These are phyloP conservation scores for Oreortyx pictus DNA, from an alignment of 2,797 vertebrate species.

Conservation along the genomic window DNA sequence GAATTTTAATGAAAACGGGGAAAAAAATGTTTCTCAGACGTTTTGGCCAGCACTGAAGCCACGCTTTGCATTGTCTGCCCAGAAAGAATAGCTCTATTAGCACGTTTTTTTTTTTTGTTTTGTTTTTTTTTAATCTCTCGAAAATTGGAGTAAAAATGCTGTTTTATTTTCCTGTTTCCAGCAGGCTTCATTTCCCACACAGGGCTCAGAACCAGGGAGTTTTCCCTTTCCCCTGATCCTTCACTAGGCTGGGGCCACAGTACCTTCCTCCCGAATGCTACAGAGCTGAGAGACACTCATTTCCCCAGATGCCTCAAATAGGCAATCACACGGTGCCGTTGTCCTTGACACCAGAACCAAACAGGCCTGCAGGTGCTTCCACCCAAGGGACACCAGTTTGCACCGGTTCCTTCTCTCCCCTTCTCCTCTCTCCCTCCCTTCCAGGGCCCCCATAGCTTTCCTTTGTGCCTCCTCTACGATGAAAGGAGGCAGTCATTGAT, in stretches of 20 bases:
- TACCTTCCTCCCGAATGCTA: not conserved
- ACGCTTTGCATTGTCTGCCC: conserved; percentile 53
- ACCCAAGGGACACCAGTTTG: conserved; percentile 40
- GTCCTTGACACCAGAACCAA: conserved; percentile 30
- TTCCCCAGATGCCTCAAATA: not conserved
- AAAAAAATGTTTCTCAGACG: not conserved
- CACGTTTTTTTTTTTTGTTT: no score
- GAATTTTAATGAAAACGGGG: conserved; percentile 50
- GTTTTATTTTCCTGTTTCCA: conserved; percentile 39
- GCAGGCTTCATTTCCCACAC: not conserved
- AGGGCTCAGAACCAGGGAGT: not conserved
- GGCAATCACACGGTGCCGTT: not conserved
- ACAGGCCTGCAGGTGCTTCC: not conserved
- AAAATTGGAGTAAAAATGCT: not conserved
- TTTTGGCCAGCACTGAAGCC: conserved; percentile 36
- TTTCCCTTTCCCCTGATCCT: not conserved
- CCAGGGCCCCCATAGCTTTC: conserved; percentile 41
- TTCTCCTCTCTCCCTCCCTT: conserved; percentile 20
- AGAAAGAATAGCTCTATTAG: conserved; percentile 42
- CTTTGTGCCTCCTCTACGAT: conserved; percentile 64
- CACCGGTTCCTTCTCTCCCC: conserved; percentile 35
- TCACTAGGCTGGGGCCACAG: not conserved
- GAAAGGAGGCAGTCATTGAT: conserved; percentile 72
- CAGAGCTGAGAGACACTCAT: not conserved
- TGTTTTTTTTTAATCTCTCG: not conserved